Base-by-base conservation (phyloP, 2,888 invertebrate species). In the Brachyptera risi region DNA sequence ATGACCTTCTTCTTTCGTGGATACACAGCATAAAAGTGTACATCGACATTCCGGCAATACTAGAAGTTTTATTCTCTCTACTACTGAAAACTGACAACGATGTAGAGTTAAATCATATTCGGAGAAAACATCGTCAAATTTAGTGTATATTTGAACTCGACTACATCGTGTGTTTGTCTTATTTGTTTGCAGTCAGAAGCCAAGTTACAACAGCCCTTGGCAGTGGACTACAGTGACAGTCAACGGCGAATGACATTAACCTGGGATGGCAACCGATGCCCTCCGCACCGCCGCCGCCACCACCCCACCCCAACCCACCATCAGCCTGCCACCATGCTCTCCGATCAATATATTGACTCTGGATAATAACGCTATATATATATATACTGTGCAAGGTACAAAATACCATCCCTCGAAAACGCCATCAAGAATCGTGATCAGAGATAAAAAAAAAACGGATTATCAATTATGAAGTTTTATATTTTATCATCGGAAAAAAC, bases 211-310 rank as follows among this genome's bases (percentile, higher is more conserved):
- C 63, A 66, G 66, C 60, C 66, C 64, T 38, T 66, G 66, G 66
- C 61, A 63, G 59, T 66, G 66, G 66, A 66, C 66, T 49, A 66
- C 66, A 9, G 66, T 66, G 56, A 65, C 63, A 11, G 64, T 62
- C 37, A 65, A 63, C 50, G 65, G 65, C 19, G 65, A 65, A 58
- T 65, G 58, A 62, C 35, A 54, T 9, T 26, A 13, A 47, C 27
- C 27, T 19, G 31, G 19, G 9, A 54, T 44, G 47, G 47, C 47
- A n/a, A 11, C 31, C 31, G 31, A 31, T 13, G 23, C 24, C 1
- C 47, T n/a, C n/a, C 37, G 21, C 54, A 35, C 17, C 47, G 37
- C 35, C 35, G 11, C 37, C 37, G 15, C 27, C n/a, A n/a, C 24
- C 50, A 27, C 50, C 42, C 42, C 4, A 21, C 5, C 42, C 42